A percentile compares a stretch with the other conserved stretches of the same genome.
Evolutionary conservation across 2,888 invertebrate species (phyloP).

Genomic region (Drosophila incognita): DNA sequence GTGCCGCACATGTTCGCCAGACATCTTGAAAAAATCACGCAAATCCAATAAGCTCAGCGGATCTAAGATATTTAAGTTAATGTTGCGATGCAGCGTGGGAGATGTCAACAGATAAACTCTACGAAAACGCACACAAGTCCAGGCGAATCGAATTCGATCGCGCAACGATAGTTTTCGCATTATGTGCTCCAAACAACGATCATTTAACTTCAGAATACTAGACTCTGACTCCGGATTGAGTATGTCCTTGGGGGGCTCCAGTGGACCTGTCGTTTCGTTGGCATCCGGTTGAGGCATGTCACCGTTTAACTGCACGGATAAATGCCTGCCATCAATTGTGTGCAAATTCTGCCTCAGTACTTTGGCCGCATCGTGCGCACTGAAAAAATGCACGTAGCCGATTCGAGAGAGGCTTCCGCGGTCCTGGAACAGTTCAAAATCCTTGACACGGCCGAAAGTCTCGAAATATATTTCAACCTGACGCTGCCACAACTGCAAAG

Average conservation of each 20-base stretch:
- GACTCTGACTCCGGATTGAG: background rate
- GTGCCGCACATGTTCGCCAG: constrained; percentile 20
- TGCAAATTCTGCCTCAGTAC: constrained; percentile 28
- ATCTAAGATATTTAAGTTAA: constrained; percentile 28
- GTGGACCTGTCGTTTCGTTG: background rate
- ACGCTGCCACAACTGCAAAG: background rate
- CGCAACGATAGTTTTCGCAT: constrained; percentile 19
- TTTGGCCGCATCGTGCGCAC: constrained; percentile 33
- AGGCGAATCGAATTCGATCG: constrained; percentile 48
- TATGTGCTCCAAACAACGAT: constrained; percentile 40
- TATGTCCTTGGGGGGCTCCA: too few relatives aligned
- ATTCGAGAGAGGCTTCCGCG: background rate
- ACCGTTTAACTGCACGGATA: constrained; percentile 33
- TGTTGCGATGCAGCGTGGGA: constrained; percentile 12
- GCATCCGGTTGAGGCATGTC: constrained; percentile 51
- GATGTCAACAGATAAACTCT: constrained; percentile 27
- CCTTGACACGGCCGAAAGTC: constrained; percentile 16
- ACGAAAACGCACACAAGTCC: constrained; percentile 34
- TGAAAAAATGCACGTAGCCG: constrained; percentile 32
- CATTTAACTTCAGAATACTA: constrained; percentile 22
- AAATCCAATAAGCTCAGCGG: constrained; percentile 38
- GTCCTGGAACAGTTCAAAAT: too few relatives aligned
- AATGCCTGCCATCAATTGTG: constrained; percentile 5
- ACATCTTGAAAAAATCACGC: constrained; percentile 43
- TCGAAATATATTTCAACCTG: constrained; percentile 37